A percentile compares a stretch with the other conserved stretches of the same genome.
Conservation (phyloP, 2,113 vertebrate species). For the Rhynchomys soricoides region DNA sequence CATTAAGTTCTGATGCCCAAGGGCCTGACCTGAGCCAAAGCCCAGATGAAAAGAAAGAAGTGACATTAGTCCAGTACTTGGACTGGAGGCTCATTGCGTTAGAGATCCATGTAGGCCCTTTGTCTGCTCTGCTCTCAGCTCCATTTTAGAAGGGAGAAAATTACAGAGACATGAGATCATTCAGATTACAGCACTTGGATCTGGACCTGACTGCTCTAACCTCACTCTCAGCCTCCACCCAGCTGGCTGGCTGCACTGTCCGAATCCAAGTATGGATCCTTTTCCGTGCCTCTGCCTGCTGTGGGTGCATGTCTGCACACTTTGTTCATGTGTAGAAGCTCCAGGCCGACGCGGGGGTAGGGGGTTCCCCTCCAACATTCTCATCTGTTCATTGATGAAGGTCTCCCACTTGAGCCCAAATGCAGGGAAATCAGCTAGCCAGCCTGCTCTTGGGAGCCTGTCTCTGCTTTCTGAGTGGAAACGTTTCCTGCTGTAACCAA, state of each 20-base stretch:
- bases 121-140: too few relatives aligned
- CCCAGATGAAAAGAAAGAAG: neutral
- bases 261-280: neutral
- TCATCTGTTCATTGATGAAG: neutral
- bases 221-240: neutral
- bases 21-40: neutral
- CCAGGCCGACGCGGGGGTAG: too few relatives aligned
- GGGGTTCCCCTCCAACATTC: neutral
- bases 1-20: neutral
- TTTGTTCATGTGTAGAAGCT: neutral
- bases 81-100: too few relatives aligned
- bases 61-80: rapidly evolving
- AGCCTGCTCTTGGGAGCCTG: neutral
- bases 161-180: neutral
- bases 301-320: neutral
- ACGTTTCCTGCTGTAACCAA: neutral
- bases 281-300: neutral
- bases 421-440: neutral
- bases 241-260: neutral
- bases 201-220: neutral
- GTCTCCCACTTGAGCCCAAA: neutral
- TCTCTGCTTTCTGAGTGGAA: neutral
- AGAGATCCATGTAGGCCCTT: rapidly evolving
- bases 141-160: neutral
- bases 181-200: neutral